A percentile compares a stretch with the other conserved stretches of the same genome.
Conservation (phyloP, 1,140 invertebrate species). For the Sycophila sp. region DNA sequence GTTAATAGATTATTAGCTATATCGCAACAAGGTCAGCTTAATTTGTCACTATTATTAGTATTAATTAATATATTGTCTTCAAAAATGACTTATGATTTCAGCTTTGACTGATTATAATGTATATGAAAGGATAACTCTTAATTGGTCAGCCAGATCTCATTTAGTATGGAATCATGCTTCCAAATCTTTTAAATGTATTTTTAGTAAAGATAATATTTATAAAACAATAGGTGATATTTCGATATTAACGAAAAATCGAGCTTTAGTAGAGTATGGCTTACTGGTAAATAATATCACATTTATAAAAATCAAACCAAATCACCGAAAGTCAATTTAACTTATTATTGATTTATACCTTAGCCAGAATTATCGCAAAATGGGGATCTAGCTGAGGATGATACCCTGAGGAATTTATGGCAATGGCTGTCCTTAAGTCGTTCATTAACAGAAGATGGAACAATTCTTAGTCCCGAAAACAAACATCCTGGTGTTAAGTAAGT, state of each 20-base stretch:
- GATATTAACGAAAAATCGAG: conserved; percentile 76
- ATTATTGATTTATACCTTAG: conserved; percentile 43
- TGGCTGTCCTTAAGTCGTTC: conserved; percentile 79
- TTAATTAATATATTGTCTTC: background rate
- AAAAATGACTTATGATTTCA: conserved; percentile 51
- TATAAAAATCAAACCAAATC: too few relatives aligned
- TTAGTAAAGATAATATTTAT: conserved; percentile 68
- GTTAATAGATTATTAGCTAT: conserved; percentile 81
- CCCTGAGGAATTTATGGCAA: conserved; percentile 76
- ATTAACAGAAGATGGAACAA: conserved; percentile 74
- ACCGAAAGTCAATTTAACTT: background rate
- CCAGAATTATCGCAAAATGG: conserved; percentile 69
- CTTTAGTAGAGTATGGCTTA: conserved; percentile 81
- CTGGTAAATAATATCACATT: conserved; percentile 67
- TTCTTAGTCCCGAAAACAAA: conserved; percentile 69
- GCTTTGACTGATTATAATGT: conserved; percentile 79
- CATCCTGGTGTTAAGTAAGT: conserved; percentile 75
- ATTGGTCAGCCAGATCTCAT: conserved; percentile 78
- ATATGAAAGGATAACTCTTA: conserved; percentile 83
- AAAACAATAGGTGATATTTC: conserved; percentile 76
- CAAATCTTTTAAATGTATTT: conserved; percentile 73
- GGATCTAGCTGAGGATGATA: conserved; percentile 73
- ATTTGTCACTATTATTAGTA: background rate
- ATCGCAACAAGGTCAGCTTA: conserved; percentile 67
- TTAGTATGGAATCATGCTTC: conserved; percentile 80